Conservation (phyloP, 2,888 invertebrate genomes). For the Mesorhabditis sp. region DNA sequence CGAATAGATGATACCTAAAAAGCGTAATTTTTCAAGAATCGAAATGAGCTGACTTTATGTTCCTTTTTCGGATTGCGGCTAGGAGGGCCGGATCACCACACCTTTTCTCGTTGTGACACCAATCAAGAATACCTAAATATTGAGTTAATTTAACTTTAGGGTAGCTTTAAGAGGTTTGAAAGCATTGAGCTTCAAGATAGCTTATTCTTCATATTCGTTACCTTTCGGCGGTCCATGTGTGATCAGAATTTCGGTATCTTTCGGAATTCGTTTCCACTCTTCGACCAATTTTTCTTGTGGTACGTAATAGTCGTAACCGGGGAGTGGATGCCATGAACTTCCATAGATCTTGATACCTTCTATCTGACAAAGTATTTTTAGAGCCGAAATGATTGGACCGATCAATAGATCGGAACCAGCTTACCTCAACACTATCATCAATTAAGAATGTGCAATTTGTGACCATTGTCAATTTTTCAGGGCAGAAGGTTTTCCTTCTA, state of each 20-base stretch:
- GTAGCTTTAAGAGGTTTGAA: no score
- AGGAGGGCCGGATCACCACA: conserved; percentile 44
- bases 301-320: conserved; percentile 44
- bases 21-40: conserved; percentile 59
- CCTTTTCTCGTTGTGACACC: conserved; percentile 25
- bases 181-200: no score
- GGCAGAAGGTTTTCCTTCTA: no score
- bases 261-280: conserved; percentile 78
- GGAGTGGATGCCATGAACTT: conserved; percentile 50
- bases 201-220: no score
- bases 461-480: conserved; percentile 60
- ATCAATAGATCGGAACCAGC: not conserved
- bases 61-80: conserved; percentile 21
- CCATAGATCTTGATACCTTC: conserved; percentile 52
- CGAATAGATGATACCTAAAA: conserved; percentile 78
- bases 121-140: conserved; percentile 28
- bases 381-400: no score
- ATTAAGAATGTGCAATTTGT: conserved; percentile 77
- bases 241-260: conserved; percentile 73
- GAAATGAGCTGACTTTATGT: not conserved
- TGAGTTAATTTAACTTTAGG: no score
- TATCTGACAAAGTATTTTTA: conserved; percentile 30
- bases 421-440: conserved; percentile 66
- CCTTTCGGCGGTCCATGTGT: conserved; percentile 80
- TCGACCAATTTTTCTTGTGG: conserved; percentile 69